Conservation (phyloP, 2,113 vertebrate species). For the Bufo bufo region DNA sequence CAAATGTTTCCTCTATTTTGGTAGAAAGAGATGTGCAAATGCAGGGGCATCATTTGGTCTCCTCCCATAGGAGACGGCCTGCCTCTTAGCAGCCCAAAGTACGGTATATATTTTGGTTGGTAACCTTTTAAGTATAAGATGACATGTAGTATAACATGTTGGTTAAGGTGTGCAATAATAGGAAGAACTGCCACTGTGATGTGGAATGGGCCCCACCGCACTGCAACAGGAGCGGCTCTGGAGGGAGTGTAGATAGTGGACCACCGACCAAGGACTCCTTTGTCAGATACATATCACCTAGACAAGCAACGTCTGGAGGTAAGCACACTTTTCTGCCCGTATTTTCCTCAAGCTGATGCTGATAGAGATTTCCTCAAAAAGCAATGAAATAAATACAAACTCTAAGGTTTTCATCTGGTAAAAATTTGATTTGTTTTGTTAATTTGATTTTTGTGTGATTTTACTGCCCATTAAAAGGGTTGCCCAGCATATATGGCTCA, state of each 20-base stretch:
- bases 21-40: no score
- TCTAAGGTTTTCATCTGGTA: no score
- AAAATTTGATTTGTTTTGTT: no score
- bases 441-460: no score
- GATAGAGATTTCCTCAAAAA: not conserved
- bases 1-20: no score
- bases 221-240: constrained; percentile 21
- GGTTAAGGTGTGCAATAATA: constrained; percentile 43
- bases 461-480: no score
- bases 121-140: not conserved
- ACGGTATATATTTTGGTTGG: not conserved
- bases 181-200: constrained; percentile 35
- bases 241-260: constrained; percentile 42
- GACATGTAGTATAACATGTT: not conserved
- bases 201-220: constrained; percentile 21
- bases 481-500: no score
- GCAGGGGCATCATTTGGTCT: no score
- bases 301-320: not conserved
- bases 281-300: not conserved
- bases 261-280: constrained; percentile 17
- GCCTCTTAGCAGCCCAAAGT: no score
- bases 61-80: no score
- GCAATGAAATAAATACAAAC: no score
- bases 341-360: not conserved
- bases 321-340: not conserved